These are phyloP conservation scores for Pangasius sanitwongsei DNA, from an alignment of 2,797 vertebrate genomes.

Conservation along the genomic window DNA sequence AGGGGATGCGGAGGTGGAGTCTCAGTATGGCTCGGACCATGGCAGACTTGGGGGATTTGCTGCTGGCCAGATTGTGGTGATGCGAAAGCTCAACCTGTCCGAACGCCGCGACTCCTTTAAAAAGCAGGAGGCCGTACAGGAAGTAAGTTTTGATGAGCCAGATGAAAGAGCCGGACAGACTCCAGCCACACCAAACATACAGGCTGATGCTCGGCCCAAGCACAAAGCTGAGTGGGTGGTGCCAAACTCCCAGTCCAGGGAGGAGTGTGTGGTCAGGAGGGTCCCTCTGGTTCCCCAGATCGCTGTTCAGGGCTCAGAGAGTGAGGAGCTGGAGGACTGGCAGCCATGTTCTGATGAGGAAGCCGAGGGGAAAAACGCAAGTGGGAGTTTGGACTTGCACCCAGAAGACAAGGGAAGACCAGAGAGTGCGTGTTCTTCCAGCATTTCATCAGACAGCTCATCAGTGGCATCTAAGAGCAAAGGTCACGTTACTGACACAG, in stretches of 20 bases:
- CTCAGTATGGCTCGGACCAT: slow-evolving; percentile 62
- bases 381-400: slow-evolving; percentile 35
- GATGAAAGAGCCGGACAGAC: slow-evolving; percentile 71
- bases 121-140: slow-evolving; percentile 97
- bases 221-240: slow-evolving; percentile 69
- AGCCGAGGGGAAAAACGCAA: slow-evolving; percentile 30
- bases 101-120: slow-evolving; percentile 97
- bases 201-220: slow-evolving; percentile 46
- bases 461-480: not conserved
- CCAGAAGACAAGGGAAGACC: not conserved
- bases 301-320: slow-evolving; percentile 87
- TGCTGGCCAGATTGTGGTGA: slow-evolving; percentile 85
- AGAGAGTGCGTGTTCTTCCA: not conserved
- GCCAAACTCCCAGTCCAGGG: slow-evolving; percentile 48
- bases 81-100: slow-evolving; percentile 92
- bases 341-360: slow-evolving; percentile 81
- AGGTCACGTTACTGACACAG: not conserved
- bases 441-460: slow-evolving; percentile 4
- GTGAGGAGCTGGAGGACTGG: slow-evolving; percentile 81
- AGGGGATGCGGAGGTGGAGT: slow-evolving; percentile 59
- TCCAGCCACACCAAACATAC: slow-evolving; percentile 28
- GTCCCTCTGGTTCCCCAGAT: slow-evolving; percentile 84
- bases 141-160: slow-evolving; percentile 94
- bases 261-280: slow-evolving; percentile 64
- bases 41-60: slow-evolving; percentile 71